Evolutionary conservation across 2,113 vertebrate genomes (phyloP), one percentile per base, ranked within the genome.

Genomic region (Microcebus lehilahytsara): DNA sequence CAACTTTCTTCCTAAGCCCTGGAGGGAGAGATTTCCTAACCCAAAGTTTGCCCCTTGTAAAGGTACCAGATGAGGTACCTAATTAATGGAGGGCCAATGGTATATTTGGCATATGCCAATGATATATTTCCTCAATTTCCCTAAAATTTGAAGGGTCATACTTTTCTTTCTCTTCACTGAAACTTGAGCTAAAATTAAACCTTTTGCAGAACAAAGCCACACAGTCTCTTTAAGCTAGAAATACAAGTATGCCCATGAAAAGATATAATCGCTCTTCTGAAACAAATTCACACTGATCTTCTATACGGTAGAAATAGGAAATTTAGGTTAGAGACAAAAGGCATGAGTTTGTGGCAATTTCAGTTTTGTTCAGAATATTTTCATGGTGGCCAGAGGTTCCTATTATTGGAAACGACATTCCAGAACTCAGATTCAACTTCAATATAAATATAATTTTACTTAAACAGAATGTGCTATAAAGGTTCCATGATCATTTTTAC

Each of bases 261-360:
- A 97, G 62, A 92, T 89, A 85, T 74, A 92, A 90, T 78, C 79
- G 66, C 67, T 37, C 74, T 71, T 96, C 88, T 96, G 90, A 96
- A 97, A 92, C 25, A 67, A 9, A 97, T 95, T 96, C 91, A 96
- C 89, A 93, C 79, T 83, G 72, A 89, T 97, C 96, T 97, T 97
- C 89, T 93, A 90, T 64, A n/a, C 87, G 72, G 92, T 75, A 8
- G 87, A 4, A 60, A 62, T 17, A 77, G 93, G 97, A 98, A 78
- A 53, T 97, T 95, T 96, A 84, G 94, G 60, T 71, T 91, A 97
- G 32, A 87, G 91, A 97, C 89, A 96, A 95, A 96, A 78, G 22
- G 27, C 13, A 6, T 34, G 42, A 95, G 19, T 80, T 77, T 58
- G 27, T 51, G 32, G 69, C 51, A 14, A 37, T 94, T 91, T 80